phyloP scores from a whole-genome alignment of 2,797 vertebrate genomes.

The Sciurus carolinensis region DNA sequence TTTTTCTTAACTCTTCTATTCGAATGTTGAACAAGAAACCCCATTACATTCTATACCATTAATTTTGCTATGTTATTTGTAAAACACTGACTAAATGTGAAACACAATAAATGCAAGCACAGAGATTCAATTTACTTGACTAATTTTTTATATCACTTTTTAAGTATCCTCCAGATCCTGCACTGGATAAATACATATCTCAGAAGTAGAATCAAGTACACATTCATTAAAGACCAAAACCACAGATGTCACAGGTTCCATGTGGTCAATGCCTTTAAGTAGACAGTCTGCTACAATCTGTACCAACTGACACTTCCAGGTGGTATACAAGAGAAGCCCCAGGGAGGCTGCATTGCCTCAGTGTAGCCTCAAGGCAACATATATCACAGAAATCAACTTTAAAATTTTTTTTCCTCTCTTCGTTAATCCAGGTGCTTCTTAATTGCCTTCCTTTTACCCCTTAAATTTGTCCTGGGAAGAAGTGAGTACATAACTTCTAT shows the following conservation, averaged over 20 bases:
- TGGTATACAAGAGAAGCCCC: conserved; percentile 44
- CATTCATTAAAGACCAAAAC: conserved; percentile 59
- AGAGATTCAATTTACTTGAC: conserved; percentile 24
- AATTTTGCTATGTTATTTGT: conserved; percentile 37
- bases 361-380: conserved; percentile 19
- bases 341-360: conserved; percentile 38
- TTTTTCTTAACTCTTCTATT: conserved; percentile 22
- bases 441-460: conserved; percentile 21
- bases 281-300: conserved; percentile 63
- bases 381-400: conserved; percentile 57
- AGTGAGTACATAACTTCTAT: conserved; percentile 16
- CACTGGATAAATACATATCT: conserved; percentile 50
- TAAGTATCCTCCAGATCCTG: conserved; percentile 42
- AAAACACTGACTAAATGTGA: conserved; percentile 6
- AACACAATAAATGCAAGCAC: background rate
- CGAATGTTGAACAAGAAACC: conserved; percentile 28
- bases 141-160: conserved; percentile 55
- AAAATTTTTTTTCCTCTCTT: background rate
- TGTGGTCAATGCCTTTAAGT: conserved; percentile 64
- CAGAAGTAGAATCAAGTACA: conserved; percentile 53
- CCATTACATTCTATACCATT: conserved; percentile 17
- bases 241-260: conserved; percentile 58
- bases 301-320: conserved; percentile 59
- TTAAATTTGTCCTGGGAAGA: conserved; percentile 55
- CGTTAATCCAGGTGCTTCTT: conserved; percentile 41